Evolutionary conservation across 2,797 vertebrate genomes (phyloP), one percentile per base, ranked within the genome.

Genomic region (Enteromius trimaculatus): DNA sequence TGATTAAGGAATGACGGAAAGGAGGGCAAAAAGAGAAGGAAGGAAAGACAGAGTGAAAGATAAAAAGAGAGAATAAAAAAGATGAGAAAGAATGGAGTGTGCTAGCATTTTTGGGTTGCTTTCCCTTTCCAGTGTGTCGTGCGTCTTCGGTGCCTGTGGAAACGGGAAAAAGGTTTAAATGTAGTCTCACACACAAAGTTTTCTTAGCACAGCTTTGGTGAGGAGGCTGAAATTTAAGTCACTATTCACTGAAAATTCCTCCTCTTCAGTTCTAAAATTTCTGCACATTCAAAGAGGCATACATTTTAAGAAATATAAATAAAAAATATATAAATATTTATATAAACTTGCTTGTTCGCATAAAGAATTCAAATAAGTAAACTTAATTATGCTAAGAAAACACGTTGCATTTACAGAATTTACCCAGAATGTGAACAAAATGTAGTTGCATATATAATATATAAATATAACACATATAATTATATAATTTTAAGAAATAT

Each of bases 1-100:
- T 88, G 92, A 92, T 90, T 94, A 93, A 77, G 92, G 94, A 90
- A 94, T 93, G 93, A 89, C 64, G 17, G 75, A 77, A 64, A 74
- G 29, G 53, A 68, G 29, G 29, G 21, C 34, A 29, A 53, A 71
- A 68, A 60, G 8, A 39, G 31, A 79, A 65, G 77, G 19, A 68
- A 31, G 77, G 68, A 80, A 74, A 80, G 79, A 82, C 71, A 70
- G 34, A 39, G 34, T 14, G 62, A 80, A 51, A 79, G 77, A 84
- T 51, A 58, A 79, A 74, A 6, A 49, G 17, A 31, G 16, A 53
- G 23, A 39, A 11, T 23, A 66, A 64, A 82, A 77, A 62, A 85
- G 29, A 69, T 9, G 6, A 53, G 23, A 74, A 80, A 78, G 62
- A 74, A 78, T 68, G 81, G 81, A 86, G 87, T 85, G 87, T 86